phyloP scores from a whole-genome alignment of 2,113 vertebrate species.

The Pavo muticus region DNA sequence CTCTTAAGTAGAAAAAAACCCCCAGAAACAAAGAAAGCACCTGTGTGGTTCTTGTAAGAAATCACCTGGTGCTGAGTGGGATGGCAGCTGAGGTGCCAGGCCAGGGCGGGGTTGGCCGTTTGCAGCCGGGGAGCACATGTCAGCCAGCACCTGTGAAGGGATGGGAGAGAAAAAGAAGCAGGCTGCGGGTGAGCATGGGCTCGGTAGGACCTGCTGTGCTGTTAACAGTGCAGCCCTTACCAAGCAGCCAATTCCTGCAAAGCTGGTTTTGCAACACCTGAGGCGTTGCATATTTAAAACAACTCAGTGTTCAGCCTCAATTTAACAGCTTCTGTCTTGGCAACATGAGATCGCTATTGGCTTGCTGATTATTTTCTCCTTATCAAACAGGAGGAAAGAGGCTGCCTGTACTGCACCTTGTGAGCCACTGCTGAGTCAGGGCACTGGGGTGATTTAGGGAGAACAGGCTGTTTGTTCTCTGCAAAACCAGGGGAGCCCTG shows the following conservation, averaged over 20 bases:
- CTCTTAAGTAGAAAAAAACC: not conserved
- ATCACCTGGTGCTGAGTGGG: not conserved
- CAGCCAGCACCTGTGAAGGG: no score
- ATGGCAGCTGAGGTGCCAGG: not conserved
- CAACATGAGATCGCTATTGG: not conserved
- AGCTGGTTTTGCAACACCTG: no score
- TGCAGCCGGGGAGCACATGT: no score
- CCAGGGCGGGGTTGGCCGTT: not conserved
- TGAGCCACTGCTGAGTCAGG: not conserved
- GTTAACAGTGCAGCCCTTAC: not conserved
- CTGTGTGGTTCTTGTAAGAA: not conserved
- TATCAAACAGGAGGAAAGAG: not conserved
- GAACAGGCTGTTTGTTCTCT: accelerated
- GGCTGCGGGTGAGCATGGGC: no score
- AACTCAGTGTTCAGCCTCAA: not conserved
- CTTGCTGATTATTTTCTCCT: not conserved
- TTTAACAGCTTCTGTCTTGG: not conserved
- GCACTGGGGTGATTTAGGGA: accelerated
- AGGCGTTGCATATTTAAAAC: not conserved
- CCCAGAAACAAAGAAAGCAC: not conserved
- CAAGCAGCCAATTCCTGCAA: not conserved
- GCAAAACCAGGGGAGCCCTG: accelerated
- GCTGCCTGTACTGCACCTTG: no score
- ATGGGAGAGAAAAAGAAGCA: no score
- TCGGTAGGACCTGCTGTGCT: accelerated